Conservation (phyloP, 2,888 invertebrate species). For the Macaria liturata region DNA sequence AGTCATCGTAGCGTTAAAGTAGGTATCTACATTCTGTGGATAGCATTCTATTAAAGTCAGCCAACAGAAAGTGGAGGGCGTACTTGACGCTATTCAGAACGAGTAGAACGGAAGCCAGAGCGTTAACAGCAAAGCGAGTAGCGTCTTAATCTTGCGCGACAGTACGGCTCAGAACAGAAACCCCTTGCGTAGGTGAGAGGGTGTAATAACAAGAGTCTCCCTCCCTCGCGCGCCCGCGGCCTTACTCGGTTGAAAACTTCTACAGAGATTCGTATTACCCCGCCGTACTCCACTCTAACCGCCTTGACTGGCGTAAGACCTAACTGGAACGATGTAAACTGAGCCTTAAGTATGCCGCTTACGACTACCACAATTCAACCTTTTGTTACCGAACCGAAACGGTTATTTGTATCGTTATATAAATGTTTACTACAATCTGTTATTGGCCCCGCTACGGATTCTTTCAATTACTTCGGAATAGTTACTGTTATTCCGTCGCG, state of each 20-base stretch:
- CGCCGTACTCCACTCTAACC: slow-evolving; percentile 65
- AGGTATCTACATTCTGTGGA: slow-evolving; percentile 30
- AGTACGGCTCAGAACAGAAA: slow-evolving; percentile 67
- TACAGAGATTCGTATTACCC: slow-evolving; percentile 74
- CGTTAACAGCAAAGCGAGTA: slow-evolving; percentile 71
- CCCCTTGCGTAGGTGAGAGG: slow-evolving; percentile 79
- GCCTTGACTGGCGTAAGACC: slow-evolving; percentile 69
- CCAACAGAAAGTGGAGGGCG: slow-evolving; percentile 49
- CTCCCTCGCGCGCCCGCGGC: slow-evolving; percentile 60
- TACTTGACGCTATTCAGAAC: slow-evolving; percentile 59
- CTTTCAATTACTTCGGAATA: slow-evolving; percentile 32
- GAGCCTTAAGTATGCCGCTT: slow-evolving; percentile 55
- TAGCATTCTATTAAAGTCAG: slow-evolving; percentile 50
- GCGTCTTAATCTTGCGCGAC: slow-evolving; percentile 78
- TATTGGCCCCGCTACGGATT: slow-evolving; percentile 32
- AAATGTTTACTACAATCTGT: slow-evolving; percentile 42
- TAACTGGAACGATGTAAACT: slow-evolving; percentile 62
- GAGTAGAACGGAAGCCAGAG: slow-evolving; percentile 62
- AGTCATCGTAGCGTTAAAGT: slow-evolving; percentile 21
- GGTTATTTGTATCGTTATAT: slow-evolving; percentile 45
- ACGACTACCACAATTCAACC: slow-evolving; percentile 47
- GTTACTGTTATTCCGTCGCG: slow-evolving; percentile 20
- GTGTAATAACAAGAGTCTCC: slow-evolving; percentile 78
- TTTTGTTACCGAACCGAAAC: slow-evolving; percentile 46
- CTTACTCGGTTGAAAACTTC: slow-evolving; percentile 70